Percentiles rank a stretch among this genome's conserved stretches.
phyloP scores from a whole-genome alignment of 2,113 vertebrate species.

The Datnioides undecimradiatus region DNA sequence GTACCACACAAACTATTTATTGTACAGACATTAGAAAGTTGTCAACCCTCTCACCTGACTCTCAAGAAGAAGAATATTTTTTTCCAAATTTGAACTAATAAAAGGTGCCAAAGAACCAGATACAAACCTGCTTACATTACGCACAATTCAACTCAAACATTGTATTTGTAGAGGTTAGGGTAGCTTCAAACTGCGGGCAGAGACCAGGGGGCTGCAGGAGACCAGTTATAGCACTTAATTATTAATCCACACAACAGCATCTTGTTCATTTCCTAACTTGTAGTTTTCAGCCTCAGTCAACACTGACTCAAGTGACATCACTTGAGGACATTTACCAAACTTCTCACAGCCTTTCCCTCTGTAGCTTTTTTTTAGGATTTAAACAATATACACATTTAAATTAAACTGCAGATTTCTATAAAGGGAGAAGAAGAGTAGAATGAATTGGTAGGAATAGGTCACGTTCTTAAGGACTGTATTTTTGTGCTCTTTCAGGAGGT shows the following conservation, averaged over 20 bases:
- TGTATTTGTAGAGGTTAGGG: background rate
- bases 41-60: background rate
- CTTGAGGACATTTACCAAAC: background rate
- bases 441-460: too few relatives aligned
- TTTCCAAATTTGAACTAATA: background rate
- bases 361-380: background rate
- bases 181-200: background rate
- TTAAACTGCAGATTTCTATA: background rate
- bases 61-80: background rate
- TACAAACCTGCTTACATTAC: background rate
- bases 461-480: conserved; percentile 8
- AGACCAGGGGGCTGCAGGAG: background rate
- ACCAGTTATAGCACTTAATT: background rate
- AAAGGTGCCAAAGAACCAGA: background rate
- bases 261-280: background rate
- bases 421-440: background rate
- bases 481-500: conserved; percentile 87
- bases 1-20: too few relatives aligned
- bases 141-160: background rate
- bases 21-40: too few relatives aligned
- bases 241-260: background rate
- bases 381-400: background rate
- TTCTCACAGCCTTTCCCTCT: background rate
- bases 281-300: background rate
- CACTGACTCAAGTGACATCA: background rate